Conservation (phyloP, 2,797 vertebrate genomes). For the Mycteria americana region DNA sequence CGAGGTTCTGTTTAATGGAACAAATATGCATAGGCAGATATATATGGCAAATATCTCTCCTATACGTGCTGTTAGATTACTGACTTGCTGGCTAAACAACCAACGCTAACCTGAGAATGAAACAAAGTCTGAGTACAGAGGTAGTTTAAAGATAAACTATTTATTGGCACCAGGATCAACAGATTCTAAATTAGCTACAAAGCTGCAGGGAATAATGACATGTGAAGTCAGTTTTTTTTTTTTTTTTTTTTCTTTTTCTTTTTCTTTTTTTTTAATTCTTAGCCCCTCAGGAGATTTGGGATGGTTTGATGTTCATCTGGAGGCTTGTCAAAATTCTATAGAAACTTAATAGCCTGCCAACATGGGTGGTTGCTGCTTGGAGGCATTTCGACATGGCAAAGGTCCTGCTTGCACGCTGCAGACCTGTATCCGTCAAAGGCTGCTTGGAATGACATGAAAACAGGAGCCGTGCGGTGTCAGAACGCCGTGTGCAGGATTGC, state of each 20-base stretch:
- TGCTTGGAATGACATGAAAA: constrained; percentile 53
- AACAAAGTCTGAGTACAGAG: constrained; percentile 12
- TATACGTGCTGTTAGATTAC: background rate
- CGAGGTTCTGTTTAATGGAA: background rate
- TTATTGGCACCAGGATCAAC: constrained; percentile 65
- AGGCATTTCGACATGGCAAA: constrained; percentile 59
- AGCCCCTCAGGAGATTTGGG: constrained; percentile 44
- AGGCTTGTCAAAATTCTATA: constrained; percentile 55
- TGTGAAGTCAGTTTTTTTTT: background rate
- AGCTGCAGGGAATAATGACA: constrained; percentile 49
- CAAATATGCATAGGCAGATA: background rate
- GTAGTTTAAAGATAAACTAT: constrained; percentile 45
- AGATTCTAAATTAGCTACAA: constrained; percentile 65
- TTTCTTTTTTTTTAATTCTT: background rate
- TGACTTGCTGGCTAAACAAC: background rate
- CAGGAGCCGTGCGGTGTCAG: background rate
- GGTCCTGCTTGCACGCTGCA: constrained; percentile 10
- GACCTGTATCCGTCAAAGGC: constrained; percentile 5
- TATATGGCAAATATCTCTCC: background rate
- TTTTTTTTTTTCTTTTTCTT: too few species aligned
- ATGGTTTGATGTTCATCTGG: constrained; percentile 60
- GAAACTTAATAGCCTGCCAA: constrained; percentile 63
- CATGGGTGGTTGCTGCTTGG: constrained; percentile 59
- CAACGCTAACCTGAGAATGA: background rate
- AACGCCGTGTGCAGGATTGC: background rate